Base-by-base conservation (phyloP, 2,113 vertebrate genomes). In the Camelus dromedarius region DNA sequence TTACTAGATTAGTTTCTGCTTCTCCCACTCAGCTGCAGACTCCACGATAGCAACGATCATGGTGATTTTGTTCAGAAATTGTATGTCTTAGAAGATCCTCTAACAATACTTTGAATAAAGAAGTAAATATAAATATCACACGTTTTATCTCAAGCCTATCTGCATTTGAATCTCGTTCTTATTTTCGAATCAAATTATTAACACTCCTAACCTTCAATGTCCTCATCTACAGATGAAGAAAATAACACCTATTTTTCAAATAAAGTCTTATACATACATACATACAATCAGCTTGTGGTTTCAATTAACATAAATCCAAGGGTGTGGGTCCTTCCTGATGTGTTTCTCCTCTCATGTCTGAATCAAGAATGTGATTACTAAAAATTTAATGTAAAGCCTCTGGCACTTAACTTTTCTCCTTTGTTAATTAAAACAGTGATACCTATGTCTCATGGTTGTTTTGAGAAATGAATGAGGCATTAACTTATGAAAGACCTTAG, bases 391-490 rank as follows among this genome's bases (percentile, higher is more conserved):
- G 52, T 42, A 83, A 76, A 81, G 8, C 22, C 42, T 67, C 35
- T 91, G 35, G 22, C 20, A 72, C 52, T 85, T 52, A 14, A 14
- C 2, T 93, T 77, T 88, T 38, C 72, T 92, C 32, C 81, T 75
- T 93, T 79, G 22, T 87, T 88, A 81, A 75, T 85, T 85, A 84
- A 79, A 79, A 32, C 79, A 87, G 79, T 35, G 12, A 88, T 48
- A 85, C 22, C 22, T 82, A 52, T 46, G 24, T 84, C 54, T 88
- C 19, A 77, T 9, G 18, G 8, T 91, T 72, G 14, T 90, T 93
- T 86, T 66, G 58, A 91, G 46, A 91, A 91, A 62, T 64, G 20
- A 67, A 56, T 77, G 56, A 95, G 9, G 20, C 4, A 73, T 93
- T 84, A 62, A 91, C 3, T 3, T 88, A 73, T 72, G 66, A 38